Evolutionary conservation across 1,140 invertebrate species (phyloP).

Genomic region (Cydia strobilella): DNA sequence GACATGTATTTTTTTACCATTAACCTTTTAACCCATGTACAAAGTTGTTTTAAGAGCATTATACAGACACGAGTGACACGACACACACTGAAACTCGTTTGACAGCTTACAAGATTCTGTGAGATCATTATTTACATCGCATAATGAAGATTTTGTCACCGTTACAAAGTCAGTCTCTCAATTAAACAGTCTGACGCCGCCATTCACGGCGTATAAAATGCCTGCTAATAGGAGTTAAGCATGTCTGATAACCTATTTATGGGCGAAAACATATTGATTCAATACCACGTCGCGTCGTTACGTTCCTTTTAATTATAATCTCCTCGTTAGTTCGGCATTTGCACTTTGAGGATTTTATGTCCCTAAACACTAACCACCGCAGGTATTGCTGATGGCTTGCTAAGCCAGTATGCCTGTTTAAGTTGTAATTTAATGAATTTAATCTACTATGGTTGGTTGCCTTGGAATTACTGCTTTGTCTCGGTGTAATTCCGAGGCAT

Average conservation of each 20-base stretch:
- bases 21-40: no score
- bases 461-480: slow-evolving; percentile 21
- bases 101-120: neutral
- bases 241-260: slow-evolving; percentile 4
- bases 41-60: neutral
- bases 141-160: neutral
- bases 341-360: no score
- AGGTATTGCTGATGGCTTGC: neutral
- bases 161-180: neutral
- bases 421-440: slow-evolving; percentile 28
- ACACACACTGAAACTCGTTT: neutral
- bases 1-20: no score
- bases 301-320: slow-evolving; percentile 1
- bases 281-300: neutral
- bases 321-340: neutral
- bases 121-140: neutral
- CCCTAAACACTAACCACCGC: slow-evolving; percentile 20
- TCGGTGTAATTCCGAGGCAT: slow-evolving; percentile 14
- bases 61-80: neutral
- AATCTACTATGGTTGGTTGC: slow-evolving; percentile 28
- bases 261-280: neutral
- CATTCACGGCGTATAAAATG: neutral
- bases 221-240: slow-evolving; percentile 2
- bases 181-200: neutral
- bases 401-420: neutral